Evolutionary conservation across 2,113 vertebrate species (phyloP), one percentile per base, ranked within the genome.

Genomic region (Cottus gobio): DNA sequence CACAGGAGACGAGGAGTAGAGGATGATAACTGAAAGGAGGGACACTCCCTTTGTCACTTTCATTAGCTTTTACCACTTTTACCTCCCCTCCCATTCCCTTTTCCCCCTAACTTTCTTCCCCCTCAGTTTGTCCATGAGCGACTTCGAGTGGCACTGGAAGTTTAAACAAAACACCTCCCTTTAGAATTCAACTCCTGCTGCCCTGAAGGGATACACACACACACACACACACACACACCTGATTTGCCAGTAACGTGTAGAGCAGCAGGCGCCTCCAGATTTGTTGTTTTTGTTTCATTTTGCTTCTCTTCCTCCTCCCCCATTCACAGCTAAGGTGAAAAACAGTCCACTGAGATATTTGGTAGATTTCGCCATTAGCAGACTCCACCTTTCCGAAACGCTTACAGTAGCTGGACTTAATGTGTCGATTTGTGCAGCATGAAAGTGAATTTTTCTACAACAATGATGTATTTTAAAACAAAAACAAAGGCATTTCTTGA

Each of bases 311-410:
- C 54, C 62, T 72, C 75, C 61, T 72, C 68, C 60, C 72, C 26
- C 57, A 74, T 89, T 88, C 82, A 87, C 89, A 90, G 85, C 85
- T 87, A 82, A 91, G 79, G 85, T 91, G 83, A 92, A 90, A 88
- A 88, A 85, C 66, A 80, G 26, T 85, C 73, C 64, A 37, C 58
- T 18, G 66, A 79, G 78, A 90, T 77, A 84, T 85, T 83, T 87
- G 57, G 77, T 71, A 65, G 72, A 82, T 86, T 86, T 89, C 74
- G 75, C 67, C 50, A n/a, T 84, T 67, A 78, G 36, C 75, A 71
- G 48, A 18, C 75, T 73, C 57, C 82, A 85, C 76, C 85, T 73
- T 90, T 89, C 66, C 30, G 61, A 85, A 89, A 69, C 28, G 79
- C 26, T 46, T 66, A 66, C 62, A 57, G 36, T 67, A 77, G 71